Percentiles rank a stretch among this genome's conserved stretches.
Conservation (phyloP, 2,113 vertebrate genomes). For the Falcunculus frontatus region DNA sequence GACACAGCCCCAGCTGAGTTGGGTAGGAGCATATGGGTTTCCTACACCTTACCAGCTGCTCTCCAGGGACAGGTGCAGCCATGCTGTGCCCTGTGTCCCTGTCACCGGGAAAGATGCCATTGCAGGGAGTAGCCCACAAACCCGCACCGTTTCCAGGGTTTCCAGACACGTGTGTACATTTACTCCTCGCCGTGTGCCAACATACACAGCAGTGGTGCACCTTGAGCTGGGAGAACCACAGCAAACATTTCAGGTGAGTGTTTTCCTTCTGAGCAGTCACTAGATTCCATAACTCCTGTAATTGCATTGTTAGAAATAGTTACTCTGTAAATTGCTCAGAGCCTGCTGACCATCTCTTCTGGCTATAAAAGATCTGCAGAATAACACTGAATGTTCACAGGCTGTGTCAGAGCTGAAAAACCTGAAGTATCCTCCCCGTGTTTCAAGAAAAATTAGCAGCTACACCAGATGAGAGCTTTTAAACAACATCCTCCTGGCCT, state of each 20-base stretch:
- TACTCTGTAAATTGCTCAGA: neutral
- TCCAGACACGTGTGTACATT: neutral
- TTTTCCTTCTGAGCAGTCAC: neutral
- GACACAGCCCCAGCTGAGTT: neutral
- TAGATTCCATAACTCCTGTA: neutral
- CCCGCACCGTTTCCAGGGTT: accelerated
- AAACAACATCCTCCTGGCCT: neutral
- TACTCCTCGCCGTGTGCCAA: neutral
- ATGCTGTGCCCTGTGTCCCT: neutral
- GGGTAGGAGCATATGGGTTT: accelerated
- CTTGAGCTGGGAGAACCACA: neutral
- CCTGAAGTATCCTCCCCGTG: neutral
- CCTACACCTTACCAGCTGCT: neutral
- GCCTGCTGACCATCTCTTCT: neutral
- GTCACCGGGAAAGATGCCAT: neutral
- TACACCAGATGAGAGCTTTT: neutral
- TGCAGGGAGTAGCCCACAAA: neutral
- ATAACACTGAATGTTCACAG: neutral
- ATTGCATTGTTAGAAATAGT: neutral
- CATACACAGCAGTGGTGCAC: neutral
- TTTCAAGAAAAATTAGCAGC: neutral
- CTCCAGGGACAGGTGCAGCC: neutral
- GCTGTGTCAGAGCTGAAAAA: neutral
- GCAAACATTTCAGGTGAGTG: neutral
- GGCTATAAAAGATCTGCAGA: neutral